Evolutionary conservation across 2,113 vertebrate genomes (phyloP).

Genomic region (Rattus rattus): DNA sequence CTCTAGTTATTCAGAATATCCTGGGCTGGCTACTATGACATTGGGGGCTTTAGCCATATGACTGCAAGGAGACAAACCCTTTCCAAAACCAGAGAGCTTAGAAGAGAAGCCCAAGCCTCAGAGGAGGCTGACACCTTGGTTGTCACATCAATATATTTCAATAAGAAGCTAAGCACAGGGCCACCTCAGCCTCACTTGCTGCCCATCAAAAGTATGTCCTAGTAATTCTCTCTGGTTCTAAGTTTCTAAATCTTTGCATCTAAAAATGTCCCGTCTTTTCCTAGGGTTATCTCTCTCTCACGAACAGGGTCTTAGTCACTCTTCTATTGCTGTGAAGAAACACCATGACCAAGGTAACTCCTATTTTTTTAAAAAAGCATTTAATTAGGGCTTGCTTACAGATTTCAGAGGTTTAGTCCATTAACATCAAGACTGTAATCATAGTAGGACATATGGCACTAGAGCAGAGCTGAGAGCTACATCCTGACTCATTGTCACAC

Average conservation of each 20-base stretch:
- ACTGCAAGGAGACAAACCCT: neutral
- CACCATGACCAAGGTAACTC: neutral
- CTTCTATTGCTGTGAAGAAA: neutral
- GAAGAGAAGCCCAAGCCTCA: neutral
- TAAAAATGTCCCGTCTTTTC: constrained; percentile 11
- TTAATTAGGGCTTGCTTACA: neutral
- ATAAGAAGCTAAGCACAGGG: neutral
- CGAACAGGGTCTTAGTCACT: neutral
- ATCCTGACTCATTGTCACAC: neutral
- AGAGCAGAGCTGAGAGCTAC: neutral
- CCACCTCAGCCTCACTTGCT: neutral
- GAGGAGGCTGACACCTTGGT: neutral
- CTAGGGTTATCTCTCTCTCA: neutral
- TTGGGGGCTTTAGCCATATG: rapidly evolving
- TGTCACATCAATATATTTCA: neutral
- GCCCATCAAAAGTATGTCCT: neutral
- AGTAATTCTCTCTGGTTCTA: neutral
- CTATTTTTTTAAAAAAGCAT: neutral
- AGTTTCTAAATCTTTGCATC: neutral
- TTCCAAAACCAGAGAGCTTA: neutral
- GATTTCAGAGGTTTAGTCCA: neutral
- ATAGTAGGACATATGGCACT: neutral
- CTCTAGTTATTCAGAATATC: neutral
- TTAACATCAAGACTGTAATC: neutral
- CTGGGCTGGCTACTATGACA: neutral